Evolutionary conservation across 2,797 vertebrate species (phyloP).

Genomic region (Arrhamphus sclerolepis): DNA sequence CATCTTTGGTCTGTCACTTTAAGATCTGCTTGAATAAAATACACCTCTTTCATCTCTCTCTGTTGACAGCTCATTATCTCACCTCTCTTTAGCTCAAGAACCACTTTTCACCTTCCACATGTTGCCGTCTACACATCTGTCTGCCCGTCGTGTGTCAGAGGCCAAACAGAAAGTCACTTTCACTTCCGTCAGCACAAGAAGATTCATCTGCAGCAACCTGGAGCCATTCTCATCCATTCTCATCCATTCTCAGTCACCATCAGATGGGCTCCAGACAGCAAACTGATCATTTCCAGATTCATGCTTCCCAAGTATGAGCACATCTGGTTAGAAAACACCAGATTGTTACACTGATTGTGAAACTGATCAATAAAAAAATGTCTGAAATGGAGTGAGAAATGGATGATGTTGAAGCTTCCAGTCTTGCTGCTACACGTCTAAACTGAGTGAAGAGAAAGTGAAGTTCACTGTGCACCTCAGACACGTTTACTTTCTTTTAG

Average conservation of each 20-base stretch:
- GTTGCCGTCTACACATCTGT: neutral
- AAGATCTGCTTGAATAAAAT: slow-evolving; percentile 41
- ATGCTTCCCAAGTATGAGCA: too few species aligned
- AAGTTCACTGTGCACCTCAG: slow-evolving; percentile 10
- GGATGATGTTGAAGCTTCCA: neutral
- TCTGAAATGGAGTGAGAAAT: too few species aligned
- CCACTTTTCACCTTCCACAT: slow-evolving; percentile 31
- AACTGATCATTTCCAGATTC: too few species aligned
- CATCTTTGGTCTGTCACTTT: slow-evolving; percentile 57
- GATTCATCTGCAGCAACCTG: neutral
- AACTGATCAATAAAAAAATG: too few species aligned
- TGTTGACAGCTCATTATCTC: slow-evolving; percentile 47
- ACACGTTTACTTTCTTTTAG: slow-evolving; percentile 29
- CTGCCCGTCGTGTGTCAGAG: slow-evolving; percentile 1
- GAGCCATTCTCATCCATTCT: neutral
- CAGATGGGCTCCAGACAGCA: too few species aligned
- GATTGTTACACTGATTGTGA: too few species aligned
- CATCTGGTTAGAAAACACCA: too few species aligned
- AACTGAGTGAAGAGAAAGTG: slow-evolving; percentile 17
- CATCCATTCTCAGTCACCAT: neutral
- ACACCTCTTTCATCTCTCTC: slow-evolving; percentile 28
- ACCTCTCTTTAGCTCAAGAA: slow-evolving; percentile 9
- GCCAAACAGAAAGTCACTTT: slow-evolving; percentile 10
- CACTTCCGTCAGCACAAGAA: slow-evolving; percentile 16
- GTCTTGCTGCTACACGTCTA: neutral